A percentile compares a stretch with the other conserved stretches of the same genome.
Evolutionary conservation across 2,797 vertebrate species (phyloP).

Genomic region (Hypotaenidia philippensis): DNA sequence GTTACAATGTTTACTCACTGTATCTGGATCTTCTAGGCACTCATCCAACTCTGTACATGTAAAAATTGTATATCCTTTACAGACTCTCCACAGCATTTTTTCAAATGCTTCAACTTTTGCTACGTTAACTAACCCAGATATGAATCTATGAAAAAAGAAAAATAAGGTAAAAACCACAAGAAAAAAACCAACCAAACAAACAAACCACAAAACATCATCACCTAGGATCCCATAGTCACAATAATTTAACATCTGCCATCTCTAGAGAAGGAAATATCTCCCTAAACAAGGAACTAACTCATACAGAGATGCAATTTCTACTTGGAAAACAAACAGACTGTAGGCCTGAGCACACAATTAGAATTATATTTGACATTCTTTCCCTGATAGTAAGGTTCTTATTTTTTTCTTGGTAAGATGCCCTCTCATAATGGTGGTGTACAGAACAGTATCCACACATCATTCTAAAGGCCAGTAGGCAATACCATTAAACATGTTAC

Average conservation of each 20-base stretch:
- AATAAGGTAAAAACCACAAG: background rate
- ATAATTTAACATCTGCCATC: background rate
- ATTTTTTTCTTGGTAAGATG: background rate
- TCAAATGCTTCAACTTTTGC: slow-evolving; percentile 95
- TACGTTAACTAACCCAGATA: slow-evolving; percentile 93
- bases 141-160: slow-evolving; percentile 82
- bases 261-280: background rate
- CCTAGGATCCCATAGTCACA: background rate
- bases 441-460: background rate
- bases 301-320: background rate
- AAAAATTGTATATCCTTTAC: slow-evolving; percentile 95
- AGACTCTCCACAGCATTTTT: slow-evolving; percentile 95
- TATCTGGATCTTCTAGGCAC: slow-evolving; percentile 89
- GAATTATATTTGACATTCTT: background rate
- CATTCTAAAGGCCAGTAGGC: background rate
- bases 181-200: background rate
- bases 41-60: slow-evolving; percentile 92
- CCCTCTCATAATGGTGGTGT: rapidly evolving
- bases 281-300: background rate
- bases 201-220: background rate
- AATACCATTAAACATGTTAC: background rate
- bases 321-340: background rate
- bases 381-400: background rate
- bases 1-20: slow-evolving; percentile 81
- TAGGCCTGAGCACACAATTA: background rate